Percentiles rank a stretch among this genome's conserved stretches.
phyloP scores from a whole-genome alignment of 37 sponge, comb jelly and placozoan genomes.

The Sycon ciliatum region DNA sequence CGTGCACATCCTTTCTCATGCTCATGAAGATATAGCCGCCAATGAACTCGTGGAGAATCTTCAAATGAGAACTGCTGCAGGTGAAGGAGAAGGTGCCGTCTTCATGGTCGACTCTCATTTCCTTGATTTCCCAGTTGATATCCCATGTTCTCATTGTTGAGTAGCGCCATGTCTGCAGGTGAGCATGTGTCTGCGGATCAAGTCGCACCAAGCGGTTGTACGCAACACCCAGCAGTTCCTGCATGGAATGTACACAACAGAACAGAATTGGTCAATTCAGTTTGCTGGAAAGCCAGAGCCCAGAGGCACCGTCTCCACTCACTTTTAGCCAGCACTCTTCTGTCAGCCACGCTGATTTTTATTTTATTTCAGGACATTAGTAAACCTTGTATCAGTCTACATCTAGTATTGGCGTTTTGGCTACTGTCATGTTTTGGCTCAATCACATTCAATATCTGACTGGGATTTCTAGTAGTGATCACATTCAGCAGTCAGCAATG shows the following conservation, averaged over 20 bases:
- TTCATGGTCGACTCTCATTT: slow-evolving; percentile 85
- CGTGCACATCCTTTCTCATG: slow-evolving; percentile 62
- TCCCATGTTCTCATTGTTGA: slow-evolving; percentile 87
- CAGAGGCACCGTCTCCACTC: too few species aligned
- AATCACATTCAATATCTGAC: too few species aligned
- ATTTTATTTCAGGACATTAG: too few species aligned
- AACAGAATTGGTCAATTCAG: too few species aligned
- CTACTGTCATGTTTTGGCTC: too few species aligned
- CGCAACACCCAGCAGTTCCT: slow-evolving; percentile 88
- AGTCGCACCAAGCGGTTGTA: slow-evolving; percentile 83
- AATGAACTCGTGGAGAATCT: slow-evolving; percentile 90
- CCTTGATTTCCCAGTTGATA: slow-evolving; percentile 97
- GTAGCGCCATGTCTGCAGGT: slow-evolving; percentile 89
- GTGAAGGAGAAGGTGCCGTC: slow-evolving; percentile 72
- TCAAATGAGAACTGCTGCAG: slow-evolving; percentile 77
- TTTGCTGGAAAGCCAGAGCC: too few species aligned
- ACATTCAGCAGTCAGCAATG: too few species aligned
- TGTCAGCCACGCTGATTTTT: too few species aligned
- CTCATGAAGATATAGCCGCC: slow-evolving; percentile 96
- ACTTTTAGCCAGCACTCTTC: too few species aligned
- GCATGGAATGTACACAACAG: too few species aligned
- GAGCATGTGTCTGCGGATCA: slow-evolving; percentile 64
- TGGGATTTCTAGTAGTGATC: too few species aligned
- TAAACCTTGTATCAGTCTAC: slow-evolving; percentile 82
- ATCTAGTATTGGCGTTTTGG: too few species aligned